Percentiles rank a stretch among this genome's conserved stretches.
Evolutionary conservation across 1,140 invertebrate species (phyloP).

Genomic region (Lepidotrigona ventralis): DNA sequence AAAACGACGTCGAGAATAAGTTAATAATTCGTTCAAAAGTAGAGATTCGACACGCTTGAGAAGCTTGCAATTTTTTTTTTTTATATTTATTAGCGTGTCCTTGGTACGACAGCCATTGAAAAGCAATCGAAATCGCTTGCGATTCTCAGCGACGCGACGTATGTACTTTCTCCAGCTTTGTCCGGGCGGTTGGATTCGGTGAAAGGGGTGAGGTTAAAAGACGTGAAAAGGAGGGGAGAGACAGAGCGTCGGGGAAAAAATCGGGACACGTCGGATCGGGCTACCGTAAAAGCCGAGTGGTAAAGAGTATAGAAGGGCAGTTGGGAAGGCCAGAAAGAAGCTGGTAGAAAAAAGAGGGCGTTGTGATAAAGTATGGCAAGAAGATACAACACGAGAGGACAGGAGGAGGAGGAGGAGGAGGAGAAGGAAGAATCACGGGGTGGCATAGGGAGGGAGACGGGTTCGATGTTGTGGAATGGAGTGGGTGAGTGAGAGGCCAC

Average conservation of each 20-base stretch:
- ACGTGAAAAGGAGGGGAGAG: background rate
- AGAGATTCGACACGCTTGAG: too few species aligned
- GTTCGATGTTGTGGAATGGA: background rate
- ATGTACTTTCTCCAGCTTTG: slow-evolving; percentile 39
- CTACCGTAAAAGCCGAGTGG: slow-evolving; percentile 42
- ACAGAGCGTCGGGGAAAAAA: slow-evolving; percentile 18
- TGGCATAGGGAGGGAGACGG: background rate
- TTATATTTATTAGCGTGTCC: slow-evolving; percentile 16
- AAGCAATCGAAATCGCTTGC: background rate
- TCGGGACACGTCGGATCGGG: slow-evolving; percentile 32
- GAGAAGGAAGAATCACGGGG: background rate
- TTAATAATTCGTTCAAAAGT: too few species aligned
- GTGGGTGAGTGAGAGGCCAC: slow-evolving; percentile 16
- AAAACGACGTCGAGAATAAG: too few species aligned
- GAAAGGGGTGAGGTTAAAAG: background rate
- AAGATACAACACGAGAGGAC: background rate
- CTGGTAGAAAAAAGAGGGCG: slow-evolving; percentile 36
- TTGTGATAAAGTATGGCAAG: slow-evolving; percentile 44
- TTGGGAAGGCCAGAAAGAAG: background rate
- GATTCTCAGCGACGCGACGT: background rate
- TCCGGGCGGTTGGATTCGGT: background rate
- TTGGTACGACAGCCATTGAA: slow-evolving; percentile 10
- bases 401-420: background rate
- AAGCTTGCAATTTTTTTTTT: slow-evolving; percentile 7
- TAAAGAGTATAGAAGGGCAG: background rate